phyloP scores from a whole-genome alignment of 1,140 invertebrate genomes.

The Stenopsyche tienmushanensis region DNA sequence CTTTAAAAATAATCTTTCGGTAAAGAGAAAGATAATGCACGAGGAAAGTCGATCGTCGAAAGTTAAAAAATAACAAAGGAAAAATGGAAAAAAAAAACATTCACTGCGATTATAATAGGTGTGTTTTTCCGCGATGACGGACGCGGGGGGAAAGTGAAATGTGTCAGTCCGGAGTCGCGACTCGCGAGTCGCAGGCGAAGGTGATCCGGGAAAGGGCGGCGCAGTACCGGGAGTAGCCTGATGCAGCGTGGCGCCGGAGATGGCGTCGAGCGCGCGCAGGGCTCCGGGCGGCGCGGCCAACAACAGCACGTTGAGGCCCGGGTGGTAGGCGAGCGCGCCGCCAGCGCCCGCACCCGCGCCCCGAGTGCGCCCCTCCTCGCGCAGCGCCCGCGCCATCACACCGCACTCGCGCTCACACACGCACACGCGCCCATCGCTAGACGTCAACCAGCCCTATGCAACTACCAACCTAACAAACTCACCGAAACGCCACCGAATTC shows the following conservation, averaged over 20 bases:
- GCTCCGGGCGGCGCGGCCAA: not conserved
- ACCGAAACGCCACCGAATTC: not conserved
- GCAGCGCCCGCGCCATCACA: conserved; percentile 5
- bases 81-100: too few species aligned
- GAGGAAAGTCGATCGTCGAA: too few species aligned
- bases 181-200: not conserved
- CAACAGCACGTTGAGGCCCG: conserved; percentile 16
- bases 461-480: not conserved
- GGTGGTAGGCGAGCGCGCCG: conserved; percentile 11
- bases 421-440: conserved; percentile 5
- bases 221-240: not conserved
- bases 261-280: conserved; percentile 9
- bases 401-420: not conserved
- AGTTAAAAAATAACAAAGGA: too few species aligned
- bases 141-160: not conserved
- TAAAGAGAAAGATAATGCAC: too few species aligned
- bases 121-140: not conserved
- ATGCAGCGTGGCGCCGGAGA: conserved; percentile 5
- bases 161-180: too few species aligned
- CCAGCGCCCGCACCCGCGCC: not conserved
- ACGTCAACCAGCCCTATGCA: conserved; percentile 6
- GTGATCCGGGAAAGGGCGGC: too few species aligned
- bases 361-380: conserved; percentile 17
- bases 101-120: too few species aligned
- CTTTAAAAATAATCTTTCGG: too few species aligned